A percentile compares a stretch with the other conserved stretches of the same genome.
phyloP scores from a whole-genome alignment of 2,888 invertebrate species.

The Hyposoter dolosus region DNA sequence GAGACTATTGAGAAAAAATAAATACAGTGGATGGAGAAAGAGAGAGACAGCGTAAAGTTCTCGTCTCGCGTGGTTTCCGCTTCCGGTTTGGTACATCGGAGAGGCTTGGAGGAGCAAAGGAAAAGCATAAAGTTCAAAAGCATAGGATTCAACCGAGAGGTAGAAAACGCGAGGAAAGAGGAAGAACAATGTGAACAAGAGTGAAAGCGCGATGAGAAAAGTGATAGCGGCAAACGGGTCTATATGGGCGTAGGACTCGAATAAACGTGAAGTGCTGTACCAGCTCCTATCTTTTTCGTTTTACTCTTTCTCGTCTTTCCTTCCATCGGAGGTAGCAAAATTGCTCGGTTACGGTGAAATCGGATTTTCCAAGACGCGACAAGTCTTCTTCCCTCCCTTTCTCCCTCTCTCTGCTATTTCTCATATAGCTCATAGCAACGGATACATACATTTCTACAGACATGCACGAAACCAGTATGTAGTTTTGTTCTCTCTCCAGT shows the following conservation, averaged over 20 bases:
- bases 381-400: slow-evolving; percentile 62
- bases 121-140: slow-evolving; percentile 38
- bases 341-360: slow-evolving; percentile 75
- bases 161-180: slow-evolving; percentile 38
- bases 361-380: slow-evolving; percentile 75
- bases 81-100: slow-evolving; percentile 72
- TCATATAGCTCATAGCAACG: slow-evolving; percentile 14
- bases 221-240: slow-evolving; percentile 54
- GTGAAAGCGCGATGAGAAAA: slow-evolving; percentile 59
- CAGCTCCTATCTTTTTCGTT: slow-evolving; percentile 26
- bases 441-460: slow-evolving; percentile 14
- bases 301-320: slow-evolving; percentile 19
- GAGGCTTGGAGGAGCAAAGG: slow-evolving; percentile 39
- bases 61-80: slow-evolving; percentile 78
- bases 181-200: slow-evolving; percentile 55
- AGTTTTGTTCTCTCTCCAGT: slow-evolving; percentile 41
- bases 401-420: slow-evolving; percentile 10
- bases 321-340: slow-evolving; percentile 56
- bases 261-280: slow-evolving; percentile 56
- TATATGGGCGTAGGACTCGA: slow-evolving; percentile 45
- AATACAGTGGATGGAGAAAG: slow-evolving; percentile 20
- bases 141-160: slow-evolving; percentile 27
- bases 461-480: slow-evolving; percentile 13
- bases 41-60: slow-evolving; percentile 49
- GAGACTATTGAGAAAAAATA: slow-evolving; percentile 27